Conservation (phyloP, 2,113 vertebrate genomes). For the Platichthys stellatus region DNA sequence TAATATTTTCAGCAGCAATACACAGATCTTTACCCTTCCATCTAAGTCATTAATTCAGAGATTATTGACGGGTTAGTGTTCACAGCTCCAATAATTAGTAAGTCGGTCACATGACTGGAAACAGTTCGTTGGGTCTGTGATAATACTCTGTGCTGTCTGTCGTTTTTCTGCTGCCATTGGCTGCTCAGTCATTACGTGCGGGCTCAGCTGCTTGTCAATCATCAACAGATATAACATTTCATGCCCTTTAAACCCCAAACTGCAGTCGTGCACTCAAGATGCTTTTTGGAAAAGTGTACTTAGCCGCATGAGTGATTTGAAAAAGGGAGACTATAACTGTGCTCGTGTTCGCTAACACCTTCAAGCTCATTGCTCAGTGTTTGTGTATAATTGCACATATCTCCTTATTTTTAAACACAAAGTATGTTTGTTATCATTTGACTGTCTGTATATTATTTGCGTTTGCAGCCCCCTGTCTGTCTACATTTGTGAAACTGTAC, state of each 20-base stretch:
- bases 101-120: conserved; percentile 24
- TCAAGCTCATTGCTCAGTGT: conserved; percentile 4
- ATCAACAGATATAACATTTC: conserved; percentile 73
- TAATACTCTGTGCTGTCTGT: neutral
- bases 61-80: too few species aligned
- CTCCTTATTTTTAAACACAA: conserved; percentile 14
- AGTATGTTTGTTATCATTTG: neutral
- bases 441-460: neutral
- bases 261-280: conserved; percentile 41
- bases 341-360: neutral
- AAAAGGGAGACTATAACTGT: conserved; percentile 73
- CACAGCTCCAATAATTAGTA: neutral
- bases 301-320: conserved; percentile 73
- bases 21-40: too few species aligned
- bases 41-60: too few species aligned
- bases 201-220: conserved; percentile 54
- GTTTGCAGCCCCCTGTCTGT: neutral
- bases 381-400: conserved; percentile 25
- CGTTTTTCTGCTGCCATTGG: conserved; percentile 28
- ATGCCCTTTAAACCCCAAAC: conserved; percentile 77
- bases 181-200: conserved; percentile 40
- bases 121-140: conserved; percentile 2
- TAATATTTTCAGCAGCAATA: too few species aligned
- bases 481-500: neutral
- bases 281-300: conserved; percentile 68